Base-by-base conservation (phyloP, 1,140 invertebrate genomes). In the Drosophila setifemur region DNA sequence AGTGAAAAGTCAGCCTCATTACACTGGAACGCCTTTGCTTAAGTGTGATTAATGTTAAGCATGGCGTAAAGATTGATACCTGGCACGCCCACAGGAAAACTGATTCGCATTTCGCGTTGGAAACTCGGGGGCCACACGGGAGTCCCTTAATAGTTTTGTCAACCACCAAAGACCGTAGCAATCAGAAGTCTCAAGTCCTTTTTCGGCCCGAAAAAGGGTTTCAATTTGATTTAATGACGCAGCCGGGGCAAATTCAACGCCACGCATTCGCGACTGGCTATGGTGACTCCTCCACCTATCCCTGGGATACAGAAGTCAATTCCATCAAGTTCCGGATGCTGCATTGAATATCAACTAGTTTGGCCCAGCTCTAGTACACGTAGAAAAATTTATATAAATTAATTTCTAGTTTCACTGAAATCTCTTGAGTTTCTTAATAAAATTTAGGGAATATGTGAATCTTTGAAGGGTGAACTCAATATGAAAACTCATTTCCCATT, bases 141-240 rank as follows among this genome's bases (percentile, higher is more conserved):
- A 3, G 3, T 14, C 45, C n/a, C 67, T 29, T 72, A 73, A 73
- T 73, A 72, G 57, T 83, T 82, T 83, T 67, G 81, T 54, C 35
- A 72, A 53, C 54, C 67, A 12, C 39, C 66, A 5, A 26, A 49
- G 57, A 66, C 19, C 31, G 43, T 64, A 72, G 79, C 79, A 83
- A 83, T 83, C 79, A 85, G 79, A 86, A 74, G 81, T 79, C 66
- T 67, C 37, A 43, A 63, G 70, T 72, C 79, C 74, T 78, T 75
- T 85, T 73, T 72, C 55, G 50, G 21, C 29, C 43, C 61, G 35
- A 68, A 83, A 83, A 83, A 77, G 78, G 79, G 79, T 85, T 83
- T 86, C 79, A 83, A 83, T 83, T 83, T 83, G 79, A 83, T 86
- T 83, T 83, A 83, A 83, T 83, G 79, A 86, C 73, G 79, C 70